Conservation (phyloP, 1,140 invertebrate species). For the Drosophila arawakana region DNA sequence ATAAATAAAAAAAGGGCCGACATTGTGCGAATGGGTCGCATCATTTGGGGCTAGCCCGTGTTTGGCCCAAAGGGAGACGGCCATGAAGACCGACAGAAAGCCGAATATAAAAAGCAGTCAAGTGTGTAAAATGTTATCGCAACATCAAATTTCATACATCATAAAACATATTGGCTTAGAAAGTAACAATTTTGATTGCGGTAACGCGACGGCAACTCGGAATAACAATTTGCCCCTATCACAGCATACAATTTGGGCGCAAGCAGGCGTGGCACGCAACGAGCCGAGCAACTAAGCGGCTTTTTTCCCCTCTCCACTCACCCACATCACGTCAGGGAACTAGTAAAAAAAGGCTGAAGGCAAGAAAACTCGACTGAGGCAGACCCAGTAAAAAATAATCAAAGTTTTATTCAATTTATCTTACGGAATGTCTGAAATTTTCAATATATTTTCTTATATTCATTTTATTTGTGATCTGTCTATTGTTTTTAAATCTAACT, state of each 20-base stretch:
- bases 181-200: conserved; percentile 83
- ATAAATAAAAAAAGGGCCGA: conserved; percentile 11
- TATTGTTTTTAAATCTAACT: no score
- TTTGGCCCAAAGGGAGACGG: background rate
- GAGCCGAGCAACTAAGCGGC: conserved; percentile 65
- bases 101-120: conserved; percentile 72
- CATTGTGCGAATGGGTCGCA: conserved; percentile 21
- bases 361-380: no score
- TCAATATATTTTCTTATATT: no score
- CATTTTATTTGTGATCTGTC: no score
- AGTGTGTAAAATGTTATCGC: conserved; percentile 82
- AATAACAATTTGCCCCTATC: conserved; percentile 52
- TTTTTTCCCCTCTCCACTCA: conserved; percentile 30
- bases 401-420: no score
- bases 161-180: conserved; percentile 83
- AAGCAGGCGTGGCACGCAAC: conserved; percentile 68
- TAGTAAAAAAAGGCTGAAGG: no score
- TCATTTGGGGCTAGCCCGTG: conserved; percentile 7
- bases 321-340: no score
- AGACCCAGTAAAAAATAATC: no score
- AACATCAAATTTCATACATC: conserved; percentile 83
- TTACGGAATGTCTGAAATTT: no score
- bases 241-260: conserved; percentile 27
- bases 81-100: conserved; percentile 10
- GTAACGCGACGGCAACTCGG: conserved; percentile 69